Percentiles rank a stretch among this genome's conserved stretches.
phyloP scores from a whole-genome alignment of 2,888 invertebrate species.

The Meloe dianella region DNA sequence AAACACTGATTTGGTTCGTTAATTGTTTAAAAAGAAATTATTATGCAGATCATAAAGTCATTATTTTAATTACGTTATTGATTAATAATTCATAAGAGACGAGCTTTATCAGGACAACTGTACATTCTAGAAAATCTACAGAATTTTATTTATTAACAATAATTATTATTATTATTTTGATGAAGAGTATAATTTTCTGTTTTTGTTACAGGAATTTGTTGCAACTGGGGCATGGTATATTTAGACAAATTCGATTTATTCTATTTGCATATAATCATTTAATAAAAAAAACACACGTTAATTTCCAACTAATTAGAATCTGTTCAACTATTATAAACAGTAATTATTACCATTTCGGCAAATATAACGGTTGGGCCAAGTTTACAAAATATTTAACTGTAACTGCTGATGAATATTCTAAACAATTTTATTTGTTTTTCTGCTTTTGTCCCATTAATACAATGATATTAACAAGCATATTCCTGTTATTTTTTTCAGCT shows the following conservation, averaged over 20 bases:
- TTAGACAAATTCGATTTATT: background rate
- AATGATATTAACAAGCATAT: background rate
- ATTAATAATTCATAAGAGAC: background rate
- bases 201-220: background rate
- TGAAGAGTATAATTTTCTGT: background rate
- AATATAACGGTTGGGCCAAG: conserved; percentile 27
- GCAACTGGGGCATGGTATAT: background rate
- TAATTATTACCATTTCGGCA: conserved; percentile 17
- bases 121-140: background rate
- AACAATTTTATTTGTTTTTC: conserved; percentile 17
- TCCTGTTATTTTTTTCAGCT: background rate
- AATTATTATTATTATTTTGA: too few species aligned
- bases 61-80: background rate
- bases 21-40: background rate
- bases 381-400: conserved; percentile 2
- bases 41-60: background rate
- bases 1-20: background rate
- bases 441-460: background rate
- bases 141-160: background rate
- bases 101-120: background rate
- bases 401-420: background rate
- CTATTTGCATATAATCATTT: background rate
- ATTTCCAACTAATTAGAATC: background rate
- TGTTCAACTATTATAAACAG: background rate
- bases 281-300: background rate